Conservation (phyloP, 2,888 invertebrate species). For the Hemicrepidius hirtus region DNA sequence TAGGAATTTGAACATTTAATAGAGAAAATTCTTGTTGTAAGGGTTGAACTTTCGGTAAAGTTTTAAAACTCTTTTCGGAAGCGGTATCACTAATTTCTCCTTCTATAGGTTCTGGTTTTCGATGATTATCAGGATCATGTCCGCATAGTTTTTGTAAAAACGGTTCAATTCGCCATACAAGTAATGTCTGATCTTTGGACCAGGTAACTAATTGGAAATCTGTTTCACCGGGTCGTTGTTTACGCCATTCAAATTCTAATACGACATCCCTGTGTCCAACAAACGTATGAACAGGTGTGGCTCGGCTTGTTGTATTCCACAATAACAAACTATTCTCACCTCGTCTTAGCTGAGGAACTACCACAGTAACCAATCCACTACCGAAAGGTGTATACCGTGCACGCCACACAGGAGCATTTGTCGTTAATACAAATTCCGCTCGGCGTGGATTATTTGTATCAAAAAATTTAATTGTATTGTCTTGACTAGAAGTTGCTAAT, state of each 20-base stretch:
- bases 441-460: constrained; percentile 90
- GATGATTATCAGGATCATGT: constrained; percentile 76
- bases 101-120: constrained; percentile 37
- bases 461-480: constrained; percentile 96
- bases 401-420: constrained; percentile 93
- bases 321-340: constrained; percentile 89
- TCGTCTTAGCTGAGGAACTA: constrained; percentile 91
- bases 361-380: constrained; percentile 92
- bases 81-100: constrained; percentile 39
- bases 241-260: constrained; percentile 95
- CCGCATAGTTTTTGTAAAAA: constrained; percentile 88
- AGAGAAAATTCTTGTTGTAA: constrained; percentile 86
- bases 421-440: constrained; percentile 89
- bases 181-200: constrained; percentile 94
- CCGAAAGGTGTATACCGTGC: constrained; percentile 92
- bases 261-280: constrained; percentile 97
- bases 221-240: constrained; percentile 75
- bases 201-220: constrained; percentile 94
- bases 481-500: constrained; percentile 94
- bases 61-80: constrained; percentile 44
- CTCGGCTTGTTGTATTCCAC: constrained; percentile 84
- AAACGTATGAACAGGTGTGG: constrained; percentile 89
- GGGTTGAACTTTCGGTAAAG: constrained; percentile 74
- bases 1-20: constrained; percentile 84
- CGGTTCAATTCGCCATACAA: constrained; percentile 93